phyloP scores from a whole-genome alignment of 2,797 vertebrate genomes.

The Valencia hispanica region DNA sequence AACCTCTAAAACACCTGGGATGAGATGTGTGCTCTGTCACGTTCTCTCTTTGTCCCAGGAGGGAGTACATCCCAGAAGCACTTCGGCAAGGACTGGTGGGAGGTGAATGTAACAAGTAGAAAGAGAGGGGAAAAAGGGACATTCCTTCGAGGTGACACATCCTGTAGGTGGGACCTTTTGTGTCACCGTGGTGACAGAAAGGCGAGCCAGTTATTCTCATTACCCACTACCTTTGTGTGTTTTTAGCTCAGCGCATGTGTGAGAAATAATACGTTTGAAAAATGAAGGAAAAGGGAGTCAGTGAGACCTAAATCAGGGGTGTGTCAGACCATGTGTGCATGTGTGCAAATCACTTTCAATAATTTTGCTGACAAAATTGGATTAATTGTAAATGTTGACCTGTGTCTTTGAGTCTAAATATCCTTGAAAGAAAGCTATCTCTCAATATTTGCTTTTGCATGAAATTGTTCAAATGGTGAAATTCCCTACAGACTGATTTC shows the following conservation, averaged over 20 bases:
- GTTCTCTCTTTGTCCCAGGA: constrained; percentile 50
- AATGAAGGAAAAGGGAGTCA: constrained; percentile 42
- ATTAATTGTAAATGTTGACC: constrained; percentile 13
- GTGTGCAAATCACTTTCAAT: constrained; percentile 33
- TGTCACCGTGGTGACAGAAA: constrained; percentile 72
- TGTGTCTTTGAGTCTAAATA: background rate
- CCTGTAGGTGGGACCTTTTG: constrained; percentile 73
- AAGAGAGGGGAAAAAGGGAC: constrained; percentile 30
- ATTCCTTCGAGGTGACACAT: constrained; percentile 80
- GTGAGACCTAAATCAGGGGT: background rate
- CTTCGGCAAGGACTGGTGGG: constrained; percentile 28
- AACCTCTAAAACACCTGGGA: constrained; percentile 9
- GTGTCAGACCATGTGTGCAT: constrained; percentile 9
- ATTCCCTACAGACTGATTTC: background rate
- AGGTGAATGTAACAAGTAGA: constrained; percentile 3
- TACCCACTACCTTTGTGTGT: constrained; percentile 59
- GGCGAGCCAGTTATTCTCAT: constrained; percentile 70
- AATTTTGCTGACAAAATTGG: background rate
- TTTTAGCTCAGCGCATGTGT: constrained; percentile 20
- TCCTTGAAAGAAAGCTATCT: background rate
- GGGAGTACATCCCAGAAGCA: constrained; percentile 49
- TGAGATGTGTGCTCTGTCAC: constrained; percentile 59
- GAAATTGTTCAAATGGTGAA: background rate
- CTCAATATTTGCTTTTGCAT: constrained; percentile 1
- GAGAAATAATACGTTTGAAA: constrained; percentile 32